phyloP scores from a whole-genome alignment of 2,113 vertebrate genomes.

The Takifugu bimaculatus region DNA sequence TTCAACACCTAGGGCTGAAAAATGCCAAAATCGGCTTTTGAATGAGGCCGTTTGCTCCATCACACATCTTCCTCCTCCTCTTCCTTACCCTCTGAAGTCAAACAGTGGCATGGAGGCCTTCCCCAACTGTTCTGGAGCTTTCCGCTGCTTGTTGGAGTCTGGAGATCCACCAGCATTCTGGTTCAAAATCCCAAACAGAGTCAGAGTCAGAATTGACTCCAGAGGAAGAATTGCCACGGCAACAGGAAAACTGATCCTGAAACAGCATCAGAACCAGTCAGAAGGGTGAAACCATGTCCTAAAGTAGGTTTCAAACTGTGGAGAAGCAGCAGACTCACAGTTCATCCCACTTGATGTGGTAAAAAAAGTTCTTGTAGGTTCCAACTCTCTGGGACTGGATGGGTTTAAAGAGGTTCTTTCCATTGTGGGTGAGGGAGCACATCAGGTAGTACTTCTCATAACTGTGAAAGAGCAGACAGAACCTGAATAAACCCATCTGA shows the following conservation, averaged over 20 bases:
- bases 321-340: constrained; percentile 79
- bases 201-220: constrained; percentile 87
- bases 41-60: background rate
- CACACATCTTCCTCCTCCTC: background rate
- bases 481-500: background rate
- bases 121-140: constrained; percentile 87
- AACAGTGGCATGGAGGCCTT: constrained; percentile 91
- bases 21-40: no score
- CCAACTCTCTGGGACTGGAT: constrained; percentile 96
- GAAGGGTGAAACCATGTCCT: background rate
- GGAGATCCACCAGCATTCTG: constrained; percentile 88
- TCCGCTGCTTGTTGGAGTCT: constrained; percentile 94
- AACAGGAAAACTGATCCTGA: constrained; percentile 94
- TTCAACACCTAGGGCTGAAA: no score
- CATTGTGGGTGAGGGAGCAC: constrained; percentile 92
- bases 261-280: background rate
- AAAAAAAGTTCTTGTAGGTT: constrained; percentile 95
- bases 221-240: constrained; percentile 90
- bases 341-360: constrained; percentile 97
- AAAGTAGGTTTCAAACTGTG: background rate
- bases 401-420: constrained; percentile 94
- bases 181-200: constrained; percentile 88
- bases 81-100: constrained; percentile 87
- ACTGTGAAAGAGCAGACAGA: constrained; percentile 64
- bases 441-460: constrained; percentile 96